Base-by-base conservation (phyloP, 1,140 invertebrate genomes). In the Saccostrea glomerata region DNA sequence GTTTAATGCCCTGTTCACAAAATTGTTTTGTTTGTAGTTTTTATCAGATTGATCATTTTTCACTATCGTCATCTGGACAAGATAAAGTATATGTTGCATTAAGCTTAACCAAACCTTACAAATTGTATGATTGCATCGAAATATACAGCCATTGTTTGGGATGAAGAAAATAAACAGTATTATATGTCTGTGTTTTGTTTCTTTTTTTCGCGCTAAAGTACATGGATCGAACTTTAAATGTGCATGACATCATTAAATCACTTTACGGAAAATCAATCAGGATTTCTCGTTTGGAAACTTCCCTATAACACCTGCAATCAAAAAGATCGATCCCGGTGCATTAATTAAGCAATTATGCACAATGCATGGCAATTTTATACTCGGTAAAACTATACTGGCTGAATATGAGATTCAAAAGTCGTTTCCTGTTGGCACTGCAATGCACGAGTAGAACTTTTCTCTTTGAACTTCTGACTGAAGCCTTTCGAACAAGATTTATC, bases 301-400 rank as follows among this genome's bases (percentile, higher is more conserved):
- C 70, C 70, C 23, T 17, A 77, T 15, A 77, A 30, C 70, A 36
- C 23, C 25, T 77, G 23, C 70, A 77, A 77, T 77, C 25, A 77
- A 0, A 12, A 30, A 30, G 70, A 30, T 36, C 23, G 25, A 30
- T 36, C 70, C 23, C 25, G 25, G 25, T 77, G 70, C 25, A 77
- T 77, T 30, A 77, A 36, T 36, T 77, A 25, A 77, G 70, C 25
- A 77, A 77, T 77, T 77, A 25, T 77, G 70, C 70, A 77, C 70
- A 77, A 77, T 77, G 15, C 25, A 36, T 25, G 25, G 25, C 25
- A 77, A 36, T 30, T 25, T 4, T 15, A 9, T 25, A 30, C 15
- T 30, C 70, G 3, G 25, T 36, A 5, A 63, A 63, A 20, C 17
- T 20, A 9, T 36, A 25, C 25, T 77, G 25, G 30, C 11, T 77